phyloP scores from a whole-genome alignment of 2,888 invertebrate genomes.

The Litoditis marina region DNA sequence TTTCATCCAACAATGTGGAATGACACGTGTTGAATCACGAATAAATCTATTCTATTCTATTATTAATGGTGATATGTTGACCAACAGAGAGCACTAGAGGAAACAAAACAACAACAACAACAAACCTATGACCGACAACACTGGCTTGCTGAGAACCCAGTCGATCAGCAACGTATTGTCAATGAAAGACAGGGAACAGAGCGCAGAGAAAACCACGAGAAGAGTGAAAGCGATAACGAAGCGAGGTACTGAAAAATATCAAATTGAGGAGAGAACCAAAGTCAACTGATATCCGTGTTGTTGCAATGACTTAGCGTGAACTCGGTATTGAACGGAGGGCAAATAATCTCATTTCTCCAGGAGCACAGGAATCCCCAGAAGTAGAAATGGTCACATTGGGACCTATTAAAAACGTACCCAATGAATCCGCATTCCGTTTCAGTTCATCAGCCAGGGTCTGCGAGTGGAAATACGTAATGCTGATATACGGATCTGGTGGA shows the following conservation, averaged over 20 bases:
- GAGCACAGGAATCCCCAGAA: too few species aligned
- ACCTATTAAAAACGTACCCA: conserved; percentile 24
- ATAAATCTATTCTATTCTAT: too few species aligned
- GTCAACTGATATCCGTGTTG: too few species aligned
- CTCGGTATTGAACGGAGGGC: too few species aligned
- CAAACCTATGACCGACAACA: conserved; percentile 76
- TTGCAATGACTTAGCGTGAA: too few species aligned
- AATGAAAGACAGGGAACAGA: conserved; percentile 69
- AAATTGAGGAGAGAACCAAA: too few species aligned
- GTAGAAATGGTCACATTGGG: too few species aligned
- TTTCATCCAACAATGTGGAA: too few species aligned
- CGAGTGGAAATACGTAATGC: conserved; percentile 64
- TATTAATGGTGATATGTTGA: too few species aligned
- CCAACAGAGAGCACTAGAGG: too few species aligned
- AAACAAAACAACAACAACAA: neutral
- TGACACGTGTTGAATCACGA: too few species aligned
- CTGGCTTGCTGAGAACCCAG: conserved; percentile 74
- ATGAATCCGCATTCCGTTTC: conserved; percentile 82
- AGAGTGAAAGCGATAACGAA: conserved; percentile 57
- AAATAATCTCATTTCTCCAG: too few species aligned
- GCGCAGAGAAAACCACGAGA: conserved; percentile 54
- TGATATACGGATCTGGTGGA: conserved; percentile 53
- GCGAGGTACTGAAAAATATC: conserved; percentile 54
- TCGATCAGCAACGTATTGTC: conserved; percentile 76
- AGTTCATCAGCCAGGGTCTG: conserved; percentile 85